Conservation (phyloP, 2,888 invertebrate species). For the Hirtodrosophila histrioides region DNA sequence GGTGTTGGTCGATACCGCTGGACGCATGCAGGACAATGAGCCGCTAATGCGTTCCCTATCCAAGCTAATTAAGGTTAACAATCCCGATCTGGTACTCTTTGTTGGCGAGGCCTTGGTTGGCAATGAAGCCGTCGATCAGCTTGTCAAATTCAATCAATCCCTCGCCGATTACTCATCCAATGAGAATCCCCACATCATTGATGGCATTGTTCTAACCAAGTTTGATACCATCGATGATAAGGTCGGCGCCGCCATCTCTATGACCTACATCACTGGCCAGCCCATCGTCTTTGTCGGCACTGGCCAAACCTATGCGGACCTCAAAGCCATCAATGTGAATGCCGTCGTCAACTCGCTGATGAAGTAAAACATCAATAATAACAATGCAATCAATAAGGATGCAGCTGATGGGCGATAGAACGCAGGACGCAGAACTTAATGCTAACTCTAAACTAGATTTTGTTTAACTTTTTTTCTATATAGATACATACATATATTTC, state of each 20-base stretch:
- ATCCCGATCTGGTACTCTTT: conserved; percentile 99
- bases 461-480: conserved; percentile 17
- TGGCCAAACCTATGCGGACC: conserved; percentile 99
- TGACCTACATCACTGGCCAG: conserved; percentile 99
- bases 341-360: conserved; percentile 98
- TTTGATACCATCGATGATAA: conserved; percentile 99
- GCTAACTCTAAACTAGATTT: conserved; percentile 17
- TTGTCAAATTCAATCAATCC: conserved; percentile 99
- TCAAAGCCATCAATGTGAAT: conserved; percentile 97
- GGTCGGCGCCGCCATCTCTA: conserved; percentile 99
- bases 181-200: conserved; percentile 94
- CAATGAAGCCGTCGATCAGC: conserved; percentile 99
- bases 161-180: conserved; percentile 95
- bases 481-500: conserved; percentile 7
- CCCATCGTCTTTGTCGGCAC: conserved; percentile 98
- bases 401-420: neutral
- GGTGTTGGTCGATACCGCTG: conserved; percentile 99
- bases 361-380: conserved; percentile 87
- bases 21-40: conserved; percentile 99
- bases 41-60: conserved; percentile 99
- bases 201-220: conserved; percentile 99
- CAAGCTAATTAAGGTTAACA: conserved; percentile 98
- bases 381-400: neutral
- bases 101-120: conserved; percentile 99
- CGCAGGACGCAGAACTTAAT: conserved; percentile 22